Conservation (phyloP, 1,140 invertebrate genomes). For the Eufriesea mexicana region DNA sequence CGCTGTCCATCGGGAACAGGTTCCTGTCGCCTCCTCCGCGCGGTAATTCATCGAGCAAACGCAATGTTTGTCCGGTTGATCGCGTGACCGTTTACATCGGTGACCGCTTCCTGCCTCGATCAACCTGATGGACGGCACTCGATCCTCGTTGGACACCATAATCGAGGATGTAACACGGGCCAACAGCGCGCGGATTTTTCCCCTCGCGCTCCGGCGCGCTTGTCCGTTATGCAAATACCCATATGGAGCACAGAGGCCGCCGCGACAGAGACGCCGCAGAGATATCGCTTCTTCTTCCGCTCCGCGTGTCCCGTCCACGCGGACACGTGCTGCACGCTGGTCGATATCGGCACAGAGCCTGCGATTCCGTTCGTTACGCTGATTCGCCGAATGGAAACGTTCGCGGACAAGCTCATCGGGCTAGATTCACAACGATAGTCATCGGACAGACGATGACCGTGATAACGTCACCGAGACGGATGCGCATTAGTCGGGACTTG, state of each 20-base stretch:
- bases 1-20: too few species aligned
- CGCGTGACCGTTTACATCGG: neutral
- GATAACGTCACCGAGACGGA: constrained; percentile 62
- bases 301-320: neutral
- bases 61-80: constrained; percentile 3
- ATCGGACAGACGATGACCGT: constrained; percentile 40
- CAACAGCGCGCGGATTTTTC: neutral
- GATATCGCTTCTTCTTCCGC: neutral
- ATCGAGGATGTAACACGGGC: constrained; percentile 4
- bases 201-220: too few species aligned
- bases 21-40: neutral
- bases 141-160: neutral
- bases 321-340: neutral
- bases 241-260: too few species aligned
- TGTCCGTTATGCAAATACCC: neutral
- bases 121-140: constrained; percentile 8
- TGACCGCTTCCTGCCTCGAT: neutral
- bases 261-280: neutral
- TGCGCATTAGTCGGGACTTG: constrained; percentile 58
- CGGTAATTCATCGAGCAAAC: too few species aligned
- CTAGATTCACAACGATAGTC: neutral
- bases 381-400: constrained; percentile 10
- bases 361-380: neutral
- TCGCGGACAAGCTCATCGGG: neutral
- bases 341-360: neutral